Percentiles rank a stretch among this genome's conserved stretches.
Evolutionary conservation across 2,888 invertebrate species (phyloP).

Genomic region (Drosophila longiperda): DNA sequence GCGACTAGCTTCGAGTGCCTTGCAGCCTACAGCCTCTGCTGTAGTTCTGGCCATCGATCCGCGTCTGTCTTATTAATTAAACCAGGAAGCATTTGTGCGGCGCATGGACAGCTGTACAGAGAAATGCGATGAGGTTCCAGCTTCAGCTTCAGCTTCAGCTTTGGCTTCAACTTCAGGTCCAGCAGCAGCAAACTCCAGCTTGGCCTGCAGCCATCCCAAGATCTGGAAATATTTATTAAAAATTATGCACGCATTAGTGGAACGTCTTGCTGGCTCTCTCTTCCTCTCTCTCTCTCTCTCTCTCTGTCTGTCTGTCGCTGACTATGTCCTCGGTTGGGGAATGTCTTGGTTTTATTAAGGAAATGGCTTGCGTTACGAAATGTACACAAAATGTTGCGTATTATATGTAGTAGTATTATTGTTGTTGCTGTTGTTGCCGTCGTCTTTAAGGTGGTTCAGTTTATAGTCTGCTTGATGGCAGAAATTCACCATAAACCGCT

Average conservation of each 20-base stretch:
- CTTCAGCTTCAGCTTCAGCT: conserved; percentile 3
- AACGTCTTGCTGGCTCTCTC: conserved; percentile 27
- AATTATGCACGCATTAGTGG: conserved; percentile 78
- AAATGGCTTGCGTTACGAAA: conserved; percentile 71
- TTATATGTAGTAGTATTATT: conserved; percentile 41
- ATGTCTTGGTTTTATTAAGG: conserved; percentile 68
- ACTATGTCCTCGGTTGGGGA: conserved; percentile 16
- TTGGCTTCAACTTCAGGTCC: not conserved
- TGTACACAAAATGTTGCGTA: conserved; percentile 73
- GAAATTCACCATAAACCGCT: conserved; percentile 62
- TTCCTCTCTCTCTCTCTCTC: not conserved
- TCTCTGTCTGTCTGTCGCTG: not conserved
- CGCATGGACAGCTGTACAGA: conserved; percentile 36
- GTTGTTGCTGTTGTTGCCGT: conserved; percentile 35
- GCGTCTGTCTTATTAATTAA: conserved; percentile 75
- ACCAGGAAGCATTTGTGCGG: conserved; percentile 78
- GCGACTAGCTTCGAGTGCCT: conserved; percentile 35
- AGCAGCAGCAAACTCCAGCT: not conserved
- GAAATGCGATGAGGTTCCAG: not conserved
- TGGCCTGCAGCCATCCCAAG: conserved; percentile 56
- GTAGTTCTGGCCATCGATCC: conserved; percentile 35
- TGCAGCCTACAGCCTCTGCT: not conserved
- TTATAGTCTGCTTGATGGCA: conserved; percentile 68
- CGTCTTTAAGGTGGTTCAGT: conserved; percentile 45
- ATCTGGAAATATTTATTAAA: conserved; percentile 80